Percentiles rank a stretch among this genome's conserved stretches.
These are phyloP conservation scores for Pelodiscus sinensis DNA, from an alignment of 2,113 vertebrate species.

Conservation along the genomic window DNA sequence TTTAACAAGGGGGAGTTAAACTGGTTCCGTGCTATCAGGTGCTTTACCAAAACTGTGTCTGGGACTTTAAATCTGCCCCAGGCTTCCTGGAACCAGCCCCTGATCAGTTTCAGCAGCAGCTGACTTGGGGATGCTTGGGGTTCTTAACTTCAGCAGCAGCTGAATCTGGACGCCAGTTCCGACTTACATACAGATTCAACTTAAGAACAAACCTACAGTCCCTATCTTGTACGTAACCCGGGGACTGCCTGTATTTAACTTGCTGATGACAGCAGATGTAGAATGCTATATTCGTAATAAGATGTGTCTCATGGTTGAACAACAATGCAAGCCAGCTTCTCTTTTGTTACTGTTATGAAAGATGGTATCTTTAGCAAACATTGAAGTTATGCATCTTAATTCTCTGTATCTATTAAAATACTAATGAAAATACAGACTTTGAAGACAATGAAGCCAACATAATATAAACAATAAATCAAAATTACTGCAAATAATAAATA, in stretches of 20 bases:
- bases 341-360: slow-evolving; percentile 54
- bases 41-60: not conserved
- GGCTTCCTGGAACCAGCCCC: too few relatives aligned
- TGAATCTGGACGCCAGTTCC: too few relatives aligned
- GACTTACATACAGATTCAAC: too few relatives aligned
- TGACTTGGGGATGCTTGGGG: too few relatives aligned
- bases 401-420: slow-evolving; percentile 28
- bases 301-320: not conserved
- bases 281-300: not conserved
- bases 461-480: slow-evolving; percentile 14
- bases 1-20: not conserved
- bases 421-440: slow-evolving; percentile 33
- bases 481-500: not conserved
- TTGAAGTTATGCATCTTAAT: slow-evolving; percentile 19
- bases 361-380: slow-evolving; percentile 54
- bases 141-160: too few relatives aligned
- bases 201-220: too few relatives aligned
- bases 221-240: too few relatives aligned
- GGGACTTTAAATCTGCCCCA: not conserved
- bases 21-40: not conserved
- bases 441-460: slow-evolving; percentile 5
- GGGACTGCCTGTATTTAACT: too few relatives aligned
- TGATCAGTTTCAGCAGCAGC: too few relatives aligned
- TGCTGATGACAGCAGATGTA: not conserved
- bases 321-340: not conserved